Evolutionary conservation across 2,113 vertebrate species (phyloP).

Genomic region (Seriola aureovittata): DNA sequence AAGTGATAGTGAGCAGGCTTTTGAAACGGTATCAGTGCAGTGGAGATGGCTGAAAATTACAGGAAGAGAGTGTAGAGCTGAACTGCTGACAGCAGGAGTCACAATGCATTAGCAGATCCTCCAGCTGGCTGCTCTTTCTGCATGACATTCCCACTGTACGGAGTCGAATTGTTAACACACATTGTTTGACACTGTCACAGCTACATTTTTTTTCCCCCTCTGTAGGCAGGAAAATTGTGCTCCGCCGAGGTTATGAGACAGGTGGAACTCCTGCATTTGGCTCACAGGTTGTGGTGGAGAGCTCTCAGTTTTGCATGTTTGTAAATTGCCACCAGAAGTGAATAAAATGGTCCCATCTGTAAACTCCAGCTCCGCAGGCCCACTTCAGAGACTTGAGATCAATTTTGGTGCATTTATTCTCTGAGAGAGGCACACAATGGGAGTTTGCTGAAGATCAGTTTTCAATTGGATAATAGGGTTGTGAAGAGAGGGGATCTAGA

Average conservation of each 20-base stretch:
- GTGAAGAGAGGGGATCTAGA: slow-evolving; percentile 80
- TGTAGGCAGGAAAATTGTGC: slow-evolving; percentile 52
- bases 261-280: slow-evolving; percentile 79
- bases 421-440: slow-evolving; percentile 80
- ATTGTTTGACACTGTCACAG: slow-evolving; percentile 74
- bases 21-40: slow-evolving; percentile 60
- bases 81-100: slow-evolving; percentile 82
- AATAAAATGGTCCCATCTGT: slow-evolving; percentile 87
- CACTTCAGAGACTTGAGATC: slow-evolving; percentile 83
- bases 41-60: slow-evolving; percentile 68
- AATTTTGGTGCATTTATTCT: slow-evolving; percentile 85
- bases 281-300: slow-evolving; percentile 69
- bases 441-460: slow-evolving; percentile 82
- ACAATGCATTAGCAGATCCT: slow-evolving; percentile 79
- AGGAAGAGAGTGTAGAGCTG: slow-evolving; percentile 61
- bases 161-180: slow-evolving; percentile 76
- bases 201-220: slow-evolving; percentile 38
- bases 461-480: slow-evolving; percentile 84
- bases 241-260: slow-evolving; percentile 74
- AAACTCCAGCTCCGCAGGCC: slow-evolving; percentile 69
- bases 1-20: slow-evolving; percentile 61
- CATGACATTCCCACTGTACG: slow-evolving; percentile 64
- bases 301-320: slow-evolving; percentile 74
- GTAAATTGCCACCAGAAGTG: slow-evolving; percentile 86
- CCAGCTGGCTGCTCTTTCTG: slow-evolving; percentile 56